A percentile compares a stretch with the other conserved stretches of the same genome.
These are phyloP conservation scores for Reticulitermes speratus DNA, from an alignment of 1,140 invertebrate genomes.

Conservation along the genomic window DNA sequence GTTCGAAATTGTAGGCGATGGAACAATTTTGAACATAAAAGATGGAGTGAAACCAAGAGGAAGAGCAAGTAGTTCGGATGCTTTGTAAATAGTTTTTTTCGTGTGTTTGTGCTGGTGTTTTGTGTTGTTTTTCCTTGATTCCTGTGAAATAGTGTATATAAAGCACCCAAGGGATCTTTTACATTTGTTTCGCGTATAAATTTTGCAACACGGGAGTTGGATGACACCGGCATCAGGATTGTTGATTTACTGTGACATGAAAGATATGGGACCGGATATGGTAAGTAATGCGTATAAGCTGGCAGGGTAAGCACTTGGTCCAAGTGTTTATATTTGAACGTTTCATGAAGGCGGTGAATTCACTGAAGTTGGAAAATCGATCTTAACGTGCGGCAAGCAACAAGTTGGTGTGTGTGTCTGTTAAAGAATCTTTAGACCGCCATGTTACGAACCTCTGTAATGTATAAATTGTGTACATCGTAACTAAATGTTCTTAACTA, in stretches of 20 bases:
- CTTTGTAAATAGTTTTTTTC: slow-evolving; percentile 14
- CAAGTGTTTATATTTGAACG: not conserved
- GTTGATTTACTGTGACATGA: slow-evolving; percentile 15
- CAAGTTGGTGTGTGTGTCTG: not conserved
- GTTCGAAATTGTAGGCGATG: not conserved
- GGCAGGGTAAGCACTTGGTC: not conserved
- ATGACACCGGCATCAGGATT: slow-evolving; percentile 13
- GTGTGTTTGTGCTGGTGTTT: slow-evolving; percentile 10
- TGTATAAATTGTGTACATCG: too few species aligned
- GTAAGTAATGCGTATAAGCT: not conserved
- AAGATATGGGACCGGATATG: slow-evolving; percentile 18
- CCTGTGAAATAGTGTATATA: slow-evolving; percentile 9
- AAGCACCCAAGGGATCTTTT: not conserved
- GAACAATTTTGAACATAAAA: not conserved
- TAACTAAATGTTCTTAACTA: too few species aligned
- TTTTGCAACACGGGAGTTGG: not conserved
- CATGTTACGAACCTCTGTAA: not conserved
- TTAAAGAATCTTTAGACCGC: not conserved
- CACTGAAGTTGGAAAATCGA: not conserved
- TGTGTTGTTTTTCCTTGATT: not conserved
- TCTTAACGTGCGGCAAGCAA: not conserved
- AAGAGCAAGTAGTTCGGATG: slow-evolving; percentile 5
- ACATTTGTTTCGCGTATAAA: not conserved
- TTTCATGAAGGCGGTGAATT: not conserved
- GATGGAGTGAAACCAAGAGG: slow-evolving; percentile 13